Conservation (phyloP, 2,888 invertebrate species). For the Nowickia ferox region DNA sequence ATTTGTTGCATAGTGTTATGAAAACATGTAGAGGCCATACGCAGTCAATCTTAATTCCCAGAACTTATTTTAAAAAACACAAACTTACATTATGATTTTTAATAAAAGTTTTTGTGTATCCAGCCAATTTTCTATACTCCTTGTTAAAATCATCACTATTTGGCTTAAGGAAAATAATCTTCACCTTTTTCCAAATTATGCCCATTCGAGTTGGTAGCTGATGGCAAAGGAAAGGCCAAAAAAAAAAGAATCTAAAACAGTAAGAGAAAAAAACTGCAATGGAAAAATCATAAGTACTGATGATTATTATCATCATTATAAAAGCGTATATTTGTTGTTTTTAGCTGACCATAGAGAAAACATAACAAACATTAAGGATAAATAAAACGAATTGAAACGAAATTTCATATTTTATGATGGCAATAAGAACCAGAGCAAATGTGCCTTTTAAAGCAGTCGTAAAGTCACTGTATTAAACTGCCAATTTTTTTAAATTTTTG, state of each 20-base stretch:
- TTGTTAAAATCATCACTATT: conserved; percentile 44
- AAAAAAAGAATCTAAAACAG: neutral
- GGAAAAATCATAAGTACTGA: conserved; percentile 35
- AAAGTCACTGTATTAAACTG: conserved; percentile 42
- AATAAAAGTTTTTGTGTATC: conserved; percentile 15
- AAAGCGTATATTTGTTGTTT: conserved; percentile 58
- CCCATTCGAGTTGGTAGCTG: conserved; percentile 46
- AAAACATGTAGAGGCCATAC: neutral
- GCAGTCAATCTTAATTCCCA: neutral
- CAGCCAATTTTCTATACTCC: conserved; percentile 33
- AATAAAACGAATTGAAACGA: conserved; percentile 69
- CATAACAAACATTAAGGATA: conserved; percentile 61
- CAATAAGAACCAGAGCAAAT: conserved; percentile 71
- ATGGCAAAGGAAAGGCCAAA: conserved; percentile 30
- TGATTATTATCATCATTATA: conserved; percentile 71
- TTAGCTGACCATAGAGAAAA: conserved; percentile 45
- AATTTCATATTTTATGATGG: conserved; percentile 72
- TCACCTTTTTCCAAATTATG: conserved; percentile 68
- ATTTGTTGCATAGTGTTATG: neutral
- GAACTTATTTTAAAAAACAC: neutral
- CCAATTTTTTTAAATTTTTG: conserved; percentile 17
- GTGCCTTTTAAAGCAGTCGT: conserved; percentile 64
- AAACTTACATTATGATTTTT: conserved; percentile 23
- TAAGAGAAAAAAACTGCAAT: neutral
- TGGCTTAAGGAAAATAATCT: conserved; percentile 64